These are phyloP conservation scores for Nicator chloris DNA, from an alignment of 2,113 vertebrate species.

Conservation along the genomic window DNA sequence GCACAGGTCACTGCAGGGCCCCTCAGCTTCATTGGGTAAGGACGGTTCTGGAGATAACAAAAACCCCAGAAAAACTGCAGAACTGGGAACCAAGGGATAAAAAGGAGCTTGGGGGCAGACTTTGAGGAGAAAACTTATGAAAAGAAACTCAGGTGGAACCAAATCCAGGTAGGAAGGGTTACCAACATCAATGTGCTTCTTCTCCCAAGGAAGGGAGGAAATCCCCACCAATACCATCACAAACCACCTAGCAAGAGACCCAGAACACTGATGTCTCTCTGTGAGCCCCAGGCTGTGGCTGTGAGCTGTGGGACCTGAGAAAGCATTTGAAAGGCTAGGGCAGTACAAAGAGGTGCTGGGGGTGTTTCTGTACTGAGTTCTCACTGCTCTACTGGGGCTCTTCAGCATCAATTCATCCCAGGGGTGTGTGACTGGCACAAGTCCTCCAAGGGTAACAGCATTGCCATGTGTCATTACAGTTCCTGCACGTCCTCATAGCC, in stretches of 20 bases:
- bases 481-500: not conserved
- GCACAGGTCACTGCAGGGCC: not conserved
- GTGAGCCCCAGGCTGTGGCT: not conserved
- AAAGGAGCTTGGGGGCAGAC: not conserved
- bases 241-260: not conserved
- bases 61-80: not conserved
- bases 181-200: not conserved
- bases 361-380: not conserved
- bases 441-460: not conserved
- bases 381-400: not conserved
- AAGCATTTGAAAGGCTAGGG: rapidly evolving
- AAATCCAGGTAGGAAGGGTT: not conserved
- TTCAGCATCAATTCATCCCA: not conserved
- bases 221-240: not conserved
- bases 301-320: not conserved
- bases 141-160: not conserved
- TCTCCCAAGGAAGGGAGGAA: not conserved
- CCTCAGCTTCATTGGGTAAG: rapidly evolving
- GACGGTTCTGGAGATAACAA: not conserved
- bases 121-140: not conserved
- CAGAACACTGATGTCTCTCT: not conserved
- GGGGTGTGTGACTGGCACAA: not conserved
- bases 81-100: rapidly evolving
- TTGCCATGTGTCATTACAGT: rapidly evolving
- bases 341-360: not conserved